Conservation (phyloP, 2,888 invertebrate species). For the Eledone cirrhosa region DNA sequence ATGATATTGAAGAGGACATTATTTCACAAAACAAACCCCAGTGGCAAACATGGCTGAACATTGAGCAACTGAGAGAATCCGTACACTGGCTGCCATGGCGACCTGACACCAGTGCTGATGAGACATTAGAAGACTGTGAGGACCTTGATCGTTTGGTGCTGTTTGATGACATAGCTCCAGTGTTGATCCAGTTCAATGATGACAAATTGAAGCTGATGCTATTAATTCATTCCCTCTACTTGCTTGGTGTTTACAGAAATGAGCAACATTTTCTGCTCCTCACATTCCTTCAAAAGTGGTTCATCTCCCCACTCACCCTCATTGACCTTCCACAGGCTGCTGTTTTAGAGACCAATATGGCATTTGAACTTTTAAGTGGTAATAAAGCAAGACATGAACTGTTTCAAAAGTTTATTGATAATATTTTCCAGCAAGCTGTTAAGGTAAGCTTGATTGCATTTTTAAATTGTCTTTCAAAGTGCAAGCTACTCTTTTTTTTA, state of each 20-base stretch:
- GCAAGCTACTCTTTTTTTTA: too few species aligned
- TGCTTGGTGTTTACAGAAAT: slow-evolving; percentile 18
- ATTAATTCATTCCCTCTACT: background rate
- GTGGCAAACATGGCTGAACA: slow-evolving; percentile 59
- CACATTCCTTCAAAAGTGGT: slow-evolving; percentile 14
- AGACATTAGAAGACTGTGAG: slow-evolving; percentile 65
- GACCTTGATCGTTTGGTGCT: slow-evolving; percentile 66
- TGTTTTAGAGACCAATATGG: background rate
- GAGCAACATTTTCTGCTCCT: background rate
- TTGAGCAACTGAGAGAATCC: slow-evolving; percentile 62
- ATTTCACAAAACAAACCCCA: slow-evolving; percentile 39
- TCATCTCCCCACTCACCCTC: slow-evolving; percentile 7
- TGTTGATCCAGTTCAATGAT: slow-evolving; percentile 47
- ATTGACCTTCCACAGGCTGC: background rate
- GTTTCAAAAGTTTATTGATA: slow-evolving; percentile 17
- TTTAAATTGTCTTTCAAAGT: too few species aligned
- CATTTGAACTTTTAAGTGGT: background rate
- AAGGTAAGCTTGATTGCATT: slow-evolving; percentile 27
- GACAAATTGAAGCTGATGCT: slow-evolving; percentile 21
- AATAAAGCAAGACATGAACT: background rate
- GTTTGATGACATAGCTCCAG: slow-evolving; percentile 63
- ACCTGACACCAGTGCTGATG: slow-evolving; percentile 51
- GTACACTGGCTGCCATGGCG: slow-evolving; percentile 66
- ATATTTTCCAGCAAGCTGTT: slow-evolving; percentile 31
- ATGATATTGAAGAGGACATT: slow-evolving; percentile 50